phyloP scores from a whole-genome alignment of 2,888 invertebrate genomes.

The Cosmia trapezina region DNA sequence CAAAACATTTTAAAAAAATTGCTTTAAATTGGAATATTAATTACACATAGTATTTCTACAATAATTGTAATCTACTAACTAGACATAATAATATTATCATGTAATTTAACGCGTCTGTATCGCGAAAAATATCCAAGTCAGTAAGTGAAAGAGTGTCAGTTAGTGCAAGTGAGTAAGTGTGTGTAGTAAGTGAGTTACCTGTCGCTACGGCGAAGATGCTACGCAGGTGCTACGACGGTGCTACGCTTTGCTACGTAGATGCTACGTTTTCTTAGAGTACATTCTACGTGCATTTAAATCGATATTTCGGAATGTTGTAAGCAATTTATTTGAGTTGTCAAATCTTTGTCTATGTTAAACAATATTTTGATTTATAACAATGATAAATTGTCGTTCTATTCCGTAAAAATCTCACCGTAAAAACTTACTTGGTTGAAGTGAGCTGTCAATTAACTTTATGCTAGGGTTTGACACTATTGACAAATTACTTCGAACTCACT shows the following conservation, averaged over 20 bases:
- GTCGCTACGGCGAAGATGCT: constrained; percentile 26
- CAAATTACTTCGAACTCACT: no score
- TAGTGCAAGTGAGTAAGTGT: no score
- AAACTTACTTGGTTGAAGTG: neutral
- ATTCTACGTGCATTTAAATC: constrained; percentile 1
- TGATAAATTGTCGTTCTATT: neutral
- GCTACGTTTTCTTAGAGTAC: constrained; percentile 13
- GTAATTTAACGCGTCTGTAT: neutral
- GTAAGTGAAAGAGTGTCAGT: no score
- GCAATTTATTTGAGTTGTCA: neutral
- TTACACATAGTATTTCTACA: neutral
- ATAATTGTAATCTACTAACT: neutral
- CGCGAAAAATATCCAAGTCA: neutral
- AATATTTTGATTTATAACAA: neutral
- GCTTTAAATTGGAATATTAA: neutral
- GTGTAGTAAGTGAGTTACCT: neutral
- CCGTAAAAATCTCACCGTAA: neutral
- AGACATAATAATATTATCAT: neutral
- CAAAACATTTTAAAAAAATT: neutral
- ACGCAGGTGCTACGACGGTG: constrained; percentile 24
- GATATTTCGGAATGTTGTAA: neutral
- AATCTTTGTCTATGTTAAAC: neutral
- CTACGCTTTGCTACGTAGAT: constrained; percentile 22
- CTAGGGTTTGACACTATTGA: neutral
- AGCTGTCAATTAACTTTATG: neutral